Conservation (phyloP, 2,113 vertebrate species). For the Pedionomus torquatus region DNA sequence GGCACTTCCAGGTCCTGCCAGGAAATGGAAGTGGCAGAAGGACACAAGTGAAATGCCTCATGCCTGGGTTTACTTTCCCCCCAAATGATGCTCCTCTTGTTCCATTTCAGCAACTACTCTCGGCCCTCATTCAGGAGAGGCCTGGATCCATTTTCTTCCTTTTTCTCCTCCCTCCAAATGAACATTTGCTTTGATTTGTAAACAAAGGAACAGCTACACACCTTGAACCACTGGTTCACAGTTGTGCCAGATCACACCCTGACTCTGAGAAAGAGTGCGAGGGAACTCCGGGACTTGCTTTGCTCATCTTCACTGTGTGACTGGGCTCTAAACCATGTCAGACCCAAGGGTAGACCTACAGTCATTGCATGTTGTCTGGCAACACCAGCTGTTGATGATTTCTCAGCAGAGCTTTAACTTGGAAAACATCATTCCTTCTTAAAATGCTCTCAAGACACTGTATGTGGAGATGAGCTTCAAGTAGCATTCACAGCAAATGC, state of each 20-base stretch:
- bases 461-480: neutral
- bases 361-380: slow-evolving; percentile 6
- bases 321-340: neutral
- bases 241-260: neutral
- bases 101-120: neutral
- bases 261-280: neutral
- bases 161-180: neutral
- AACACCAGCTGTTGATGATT: neutral
- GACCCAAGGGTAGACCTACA: neutral
- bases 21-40: neutral
- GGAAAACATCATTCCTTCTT: slow-evolving; percentile 27
- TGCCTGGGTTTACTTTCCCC: neutral
- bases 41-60: neutral
- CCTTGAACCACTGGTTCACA: neutral
- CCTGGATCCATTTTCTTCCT: neutral
- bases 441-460: neutral
- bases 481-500: slow-evolving; percentile 8
- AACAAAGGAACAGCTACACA: neutral
- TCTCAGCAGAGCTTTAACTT: slow-evolving; percentile 41
- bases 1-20: neutral
- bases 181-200: neutral
- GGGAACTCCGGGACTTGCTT: neutral
- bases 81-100: neutral
- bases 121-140: neutral
- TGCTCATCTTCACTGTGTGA: neutral